Percentiles rank a stretch among this genome's conserved stretches.
Evolutionary conservation across 2,888 invertebrate genomes (phyloP).

Genomic region (Scaptomyza flava): DNA sequence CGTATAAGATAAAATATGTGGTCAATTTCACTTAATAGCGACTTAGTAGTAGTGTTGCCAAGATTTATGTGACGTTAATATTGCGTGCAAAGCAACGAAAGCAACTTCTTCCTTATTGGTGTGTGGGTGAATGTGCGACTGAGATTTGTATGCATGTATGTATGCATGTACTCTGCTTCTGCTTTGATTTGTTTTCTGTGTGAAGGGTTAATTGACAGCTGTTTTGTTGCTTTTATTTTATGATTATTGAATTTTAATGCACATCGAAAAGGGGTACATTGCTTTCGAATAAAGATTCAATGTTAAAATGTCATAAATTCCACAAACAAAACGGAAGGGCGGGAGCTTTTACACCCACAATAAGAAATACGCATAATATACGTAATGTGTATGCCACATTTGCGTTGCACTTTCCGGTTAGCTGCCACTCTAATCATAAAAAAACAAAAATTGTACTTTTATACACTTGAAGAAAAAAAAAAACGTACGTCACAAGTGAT

Average conservation of each 20-base stretch:
- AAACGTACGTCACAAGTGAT: too few species aligned
- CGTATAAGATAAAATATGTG: slow-evolving; percentile 81
- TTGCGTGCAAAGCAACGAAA: slow-evolving; percentile 44
- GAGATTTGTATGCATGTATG: slow-evolving; percentile 20
- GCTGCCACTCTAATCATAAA: slow-evolving; percentile 25
- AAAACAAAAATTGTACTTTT: slow-evolving; percentile 13
- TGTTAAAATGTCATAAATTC: slow-evolving; percentile 64
- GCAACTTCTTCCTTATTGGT: slow-evolving; percentile 36
- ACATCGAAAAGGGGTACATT: slow-evolving; percentile 70
- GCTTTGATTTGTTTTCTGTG: slow-evolving; percentile 6
- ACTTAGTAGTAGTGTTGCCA: slow-evolving; percentile 76
- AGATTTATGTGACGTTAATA: slow-evolving; percentile 80
- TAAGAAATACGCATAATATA: slow-evolving; percentile 35
- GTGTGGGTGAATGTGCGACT: slow-evolving; percentile 20
- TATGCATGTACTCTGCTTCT: slow-evolving; percentile 2
- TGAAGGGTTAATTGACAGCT: slow-evolving; percentile 62
- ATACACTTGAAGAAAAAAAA: slow-evolving; percentile 1
- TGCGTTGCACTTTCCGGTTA: slow-evolving; percentile 56
- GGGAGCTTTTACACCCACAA: slow-evolving; percentile 31
- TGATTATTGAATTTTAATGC: slow-evolving; percentile 83
- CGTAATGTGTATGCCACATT: slow-evolving; percentile 59
- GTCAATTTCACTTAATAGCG: slow-evolving; percentile 82
- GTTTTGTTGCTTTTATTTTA: slow-evolving; percentile 63
- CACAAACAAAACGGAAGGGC: slow-evolving; percentile 11
- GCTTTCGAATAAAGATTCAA: slow-evolving; percentile 74